A percentile compares a stretch with the other conserved stretches of the same genome.
These are phyloP conservation scores for Neopipo cinnamomea DNA, from an alignment of 2,113 vertebrate genomes.

Conservation along the genomic window DNA sequence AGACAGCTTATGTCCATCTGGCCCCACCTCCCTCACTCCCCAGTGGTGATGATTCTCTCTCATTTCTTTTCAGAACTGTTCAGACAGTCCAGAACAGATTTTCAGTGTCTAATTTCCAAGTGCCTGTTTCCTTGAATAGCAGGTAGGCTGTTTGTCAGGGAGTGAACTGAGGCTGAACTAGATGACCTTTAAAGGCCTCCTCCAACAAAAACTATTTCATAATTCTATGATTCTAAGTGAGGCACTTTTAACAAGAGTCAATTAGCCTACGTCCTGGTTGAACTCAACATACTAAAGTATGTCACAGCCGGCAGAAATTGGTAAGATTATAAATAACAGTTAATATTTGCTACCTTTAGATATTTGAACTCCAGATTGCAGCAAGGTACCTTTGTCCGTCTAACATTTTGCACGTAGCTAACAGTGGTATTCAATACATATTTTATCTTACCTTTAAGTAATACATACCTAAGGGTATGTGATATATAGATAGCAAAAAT, in stretches of 20 bases:
- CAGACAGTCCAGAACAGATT: not conserved
- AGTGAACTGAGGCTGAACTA: rapidly evolving
- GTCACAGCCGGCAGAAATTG: not conserved
- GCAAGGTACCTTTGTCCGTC: not conserved
- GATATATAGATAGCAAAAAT: too few species aligned
- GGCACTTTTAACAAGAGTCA: not conserved
- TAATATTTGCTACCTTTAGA: not conserved
- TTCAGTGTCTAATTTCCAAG: not conserved
- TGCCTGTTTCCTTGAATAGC: not conserved
- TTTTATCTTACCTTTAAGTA: not conserved
- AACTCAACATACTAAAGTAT: not conserved
- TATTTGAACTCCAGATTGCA: not conserved
- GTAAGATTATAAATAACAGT: not conserved
- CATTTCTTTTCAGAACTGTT: not conserved
- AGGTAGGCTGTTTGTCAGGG: not conserved
- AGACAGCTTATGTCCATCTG: not conserved
- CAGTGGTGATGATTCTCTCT: not conserved
- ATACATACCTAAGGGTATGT: not conserved
- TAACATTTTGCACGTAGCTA: not conserved
- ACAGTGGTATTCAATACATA: not conserved
- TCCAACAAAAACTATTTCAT: not conserved
- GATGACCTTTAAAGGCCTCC: not conserved
- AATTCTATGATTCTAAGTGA: not conserved
- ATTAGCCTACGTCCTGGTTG: not conserved
- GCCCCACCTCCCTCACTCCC: rapidly evolving